These are phyloP conservation scores for Valencia hispanica DNA, from an alignment of 2,797 vertebrate genomes.

Conservation along the genomic window DNA sequence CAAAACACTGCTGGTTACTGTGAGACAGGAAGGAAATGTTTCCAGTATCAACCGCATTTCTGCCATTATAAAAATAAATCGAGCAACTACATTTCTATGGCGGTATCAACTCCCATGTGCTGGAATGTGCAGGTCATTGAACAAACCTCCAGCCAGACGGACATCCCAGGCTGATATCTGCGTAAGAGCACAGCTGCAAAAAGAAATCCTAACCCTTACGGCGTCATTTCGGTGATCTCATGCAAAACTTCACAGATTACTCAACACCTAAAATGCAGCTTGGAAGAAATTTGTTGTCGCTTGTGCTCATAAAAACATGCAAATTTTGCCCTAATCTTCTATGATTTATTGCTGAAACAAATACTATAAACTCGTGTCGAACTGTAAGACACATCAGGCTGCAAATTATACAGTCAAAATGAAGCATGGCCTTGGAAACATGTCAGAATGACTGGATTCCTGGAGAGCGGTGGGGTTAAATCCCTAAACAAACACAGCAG, in stretches of 20 bases:
- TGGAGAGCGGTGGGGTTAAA: no score
- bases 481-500: not conserved
- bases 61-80: slow-evolving; percentile 63
- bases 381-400: not conserved
- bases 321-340: not conserved
- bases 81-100: slow-evolving; percentile 62
- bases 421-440: not conserved
- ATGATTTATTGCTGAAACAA: not conserved
- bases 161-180: slow-evolving; percentile 59
- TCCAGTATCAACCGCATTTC: slow-evolving; percentile 50
- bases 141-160: slow-evolving; percentile 53
- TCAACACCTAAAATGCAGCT: slow-evolving; percentile 29
- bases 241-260: slow-evolving; percentile 53
- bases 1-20: slow-evolving; percentile 44
- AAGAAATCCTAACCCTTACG: slow-evolving; percentile 68
- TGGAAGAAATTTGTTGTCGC: slow-evolving; percentile 1
- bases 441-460: not conserved
- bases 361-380: not conserved
- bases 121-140: slow-evolving; percentile 63
- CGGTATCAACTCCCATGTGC: slow-evolving; percentile 58
- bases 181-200: slow-evolving; percentile 68
- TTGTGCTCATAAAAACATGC: slow-evolving; percentile 17
- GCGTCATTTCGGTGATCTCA: slow-evolving; percentile 70
- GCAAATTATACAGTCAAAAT: not conserved
- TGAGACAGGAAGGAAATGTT: slow-evolving; percentile 40